Conservation (phyloP, 1,140 invertebrate species). For the Pogonomyrmex barbatus region DNA sequence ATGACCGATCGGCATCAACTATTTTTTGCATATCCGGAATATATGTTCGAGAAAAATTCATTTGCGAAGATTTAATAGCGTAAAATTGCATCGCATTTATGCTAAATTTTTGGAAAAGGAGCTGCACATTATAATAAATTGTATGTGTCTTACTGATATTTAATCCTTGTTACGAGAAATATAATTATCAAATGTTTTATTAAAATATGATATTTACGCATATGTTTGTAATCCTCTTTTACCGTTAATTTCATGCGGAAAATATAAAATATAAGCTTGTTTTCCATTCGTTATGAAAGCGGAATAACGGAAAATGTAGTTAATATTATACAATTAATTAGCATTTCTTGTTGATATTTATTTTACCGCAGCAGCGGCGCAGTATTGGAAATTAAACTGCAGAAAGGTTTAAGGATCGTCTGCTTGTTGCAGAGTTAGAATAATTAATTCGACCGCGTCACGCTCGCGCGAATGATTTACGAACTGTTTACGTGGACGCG, state of each 20-base stretch:
- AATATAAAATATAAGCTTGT: slow-evolving; percentile 31
- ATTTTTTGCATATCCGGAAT: slow-evolving; percentile 6
- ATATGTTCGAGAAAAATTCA: neutral
- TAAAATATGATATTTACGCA: slow-evolving; percentile 25
- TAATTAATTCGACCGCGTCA: slow-evolving; percentile 44
- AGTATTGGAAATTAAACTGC: slow-evolving; percentile 33
- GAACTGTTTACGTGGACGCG: slow-evolving; percentile 21
- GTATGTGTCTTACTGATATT: slow-evolving; percentile 9
- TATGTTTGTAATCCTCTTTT: slow-evolving; percentile 35
- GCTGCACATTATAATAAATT: slow-evolving; percentile 10
- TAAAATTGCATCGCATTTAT: slow-evolving; percentile 14
- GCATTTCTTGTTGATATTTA: slow-evolving; percentile 19
- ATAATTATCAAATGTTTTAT: slow-evolving; percentile 42
- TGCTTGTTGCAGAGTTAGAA: neutral
- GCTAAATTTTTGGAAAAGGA: slow-evolving; percentile 1
- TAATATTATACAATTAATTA: slow-evolving; percentile 48
- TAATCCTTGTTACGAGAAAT: slow-evolving; percentile 6
- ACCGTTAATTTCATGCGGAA: slow-evolving; percentile 26
- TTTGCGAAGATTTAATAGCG: slow-evolving; percentile 17
- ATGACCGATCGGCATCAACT: slow-evolving; percentile 7
- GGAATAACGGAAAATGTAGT: neutral
- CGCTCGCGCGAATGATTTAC: slow-evolving; percentile 36
- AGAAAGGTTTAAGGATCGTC: slow-evolving; percentile 26
- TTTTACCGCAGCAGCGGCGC: neutral
- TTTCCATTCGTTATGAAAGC: neutral